phyloP scores from a whole-genome alignment of 2,888 invertebrate species.

The Brenthis hecate region DNA sequence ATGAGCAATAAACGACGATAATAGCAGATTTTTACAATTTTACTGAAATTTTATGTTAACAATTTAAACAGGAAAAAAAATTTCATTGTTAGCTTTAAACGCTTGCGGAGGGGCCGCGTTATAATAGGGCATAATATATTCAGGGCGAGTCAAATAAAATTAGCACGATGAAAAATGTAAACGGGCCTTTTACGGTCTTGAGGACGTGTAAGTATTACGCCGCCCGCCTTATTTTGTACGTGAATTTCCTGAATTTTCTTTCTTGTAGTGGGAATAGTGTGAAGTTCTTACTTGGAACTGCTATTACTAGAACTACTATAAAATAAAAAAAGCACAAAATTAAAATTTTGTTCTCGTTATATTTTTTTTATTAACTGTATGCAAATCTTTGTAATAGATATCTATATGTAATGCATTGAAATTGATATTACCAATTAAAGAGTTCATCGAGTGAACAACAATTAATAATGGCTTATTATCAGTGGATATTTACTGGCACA shows the following conservation, averaged over 20 bases:
- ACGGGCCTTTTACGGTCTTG: slow-evolving; percentile 73
- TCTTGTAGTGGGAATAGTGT: slow-evolving; percentile 35
- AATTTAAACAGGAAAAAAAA: slow-evolving; percentile 69
- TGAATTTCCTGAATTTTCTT: slow-evolving; percentile 44
- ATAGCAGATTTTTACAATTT: slow-evolving; percentile 71
- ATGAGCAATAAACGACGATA: slow-evolving; percentile 70
- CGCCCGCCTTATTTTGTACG: slow-evolving; percentile 55
- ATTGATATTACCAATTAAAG: slow-evolving; percentile 26
- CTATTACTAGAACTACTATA: slow-evolving; percentile 32
- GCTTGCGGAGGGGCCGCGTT: slow-evolving; percentile 67
- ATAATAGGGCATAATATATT: slow-evolving; percentile 82
- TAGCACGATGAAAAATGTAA: slow-evolving; percentile 82
- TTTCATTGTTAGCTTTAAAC: slow-evolving; percentile 75
- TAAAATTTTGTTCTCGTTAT: slow-evolving; percentile 13
- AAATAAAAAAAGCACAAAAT: slow-evolving; percentile 16
- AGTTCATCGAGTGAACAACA: slow-evolving; percentile 38
- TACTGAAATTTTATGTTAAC: slow-evolving; percentile 72
- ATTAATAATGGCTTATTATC: slow-evolving; percentile 50
- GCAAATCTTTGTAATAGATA: neutral
- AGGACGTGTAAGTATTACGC: slow-evolving; percentile 75
- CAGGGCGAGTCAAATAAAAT: slow-evolving; percentile 81
- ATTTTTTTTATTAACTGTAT: slow-evolving; percentile 7
- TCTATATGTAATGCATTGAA: slow-evolving; percentile 1
- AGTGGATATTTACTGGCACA: slow-evolving; percentile 47
- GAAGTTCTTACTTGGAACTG: slow-evolving; percentile 33